These are phyloP conservation scores for Drosophila ohnishii DNA, from an alignment of 1,140 invertebrate genomes.

Conservation along the genomic window DNA sequence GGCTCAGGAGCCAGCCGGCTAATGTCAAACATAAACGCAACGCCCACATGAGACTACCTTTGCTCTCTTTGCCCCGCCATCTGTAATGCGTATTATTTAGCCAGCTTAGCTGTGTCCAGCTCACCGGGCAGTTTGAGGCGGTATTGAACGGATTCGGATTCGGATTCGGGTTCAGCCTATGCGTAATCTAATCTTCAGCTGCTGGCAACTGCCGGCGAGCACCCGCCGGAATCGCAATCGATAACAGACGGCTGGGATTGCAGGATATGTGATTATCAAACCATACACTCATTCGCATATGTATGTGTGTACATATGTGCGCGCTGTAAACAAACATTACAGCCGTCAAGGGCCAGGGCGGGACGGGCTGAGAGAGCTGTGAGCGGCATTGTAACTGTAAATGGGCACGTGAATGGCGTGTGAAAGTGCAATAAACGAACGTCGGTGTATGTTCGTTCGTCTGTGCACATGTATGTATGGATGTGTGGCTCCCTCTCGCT, in stretches of 20 bases:
- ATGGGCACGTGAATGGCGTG: conserved; percentile 76
- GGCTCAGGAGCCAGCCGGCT: conserved; percentile 42
- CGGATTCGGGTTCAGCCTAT: neutral
- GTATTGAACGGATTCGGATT: conserved; percentile 49
- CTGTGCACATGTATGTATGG: neutral
- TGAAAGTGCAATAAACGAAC: conserved; percentile 79
- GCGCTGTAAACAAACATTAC: conserved; percentile 65
- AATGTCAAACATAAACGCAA: conserved; percentile 40
- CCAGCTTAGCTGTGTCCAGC: conserved; percentile 14
- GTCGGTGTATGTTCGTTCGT: conserved; percentile 17
- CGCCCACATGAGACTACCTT: conserved; percentile 21
- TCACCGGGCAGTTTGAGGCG: conserved; percentile 52
- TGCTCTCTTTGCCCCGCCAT: neutral
- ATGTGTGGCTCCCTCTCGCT: neutral
- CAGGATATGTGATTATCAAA: conserved; percentile 24
- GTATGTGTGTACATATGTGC: neutral
- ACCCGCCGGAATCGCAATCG: conserved; percentile 33
- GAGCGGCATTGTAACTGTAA: conserved; percentile 53
- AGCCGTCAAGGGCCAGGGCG: conserved; percentile 14
- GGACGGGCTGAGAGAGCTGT: conserved; percentile 6
- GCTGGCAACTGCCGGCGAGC: conserved; percentile 1
- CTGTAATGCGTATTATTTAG: conserved; percentile 1
- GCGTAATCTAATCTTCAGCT: conserved; percentile 61
- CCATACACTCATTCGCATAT: neutral
- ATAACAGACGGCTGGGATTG: conserved; percentile 36